Evolutionary conservation across 2,797 vertebrate species (phyloP).

Genomic region (Megaceryle alcyon): DNA sequence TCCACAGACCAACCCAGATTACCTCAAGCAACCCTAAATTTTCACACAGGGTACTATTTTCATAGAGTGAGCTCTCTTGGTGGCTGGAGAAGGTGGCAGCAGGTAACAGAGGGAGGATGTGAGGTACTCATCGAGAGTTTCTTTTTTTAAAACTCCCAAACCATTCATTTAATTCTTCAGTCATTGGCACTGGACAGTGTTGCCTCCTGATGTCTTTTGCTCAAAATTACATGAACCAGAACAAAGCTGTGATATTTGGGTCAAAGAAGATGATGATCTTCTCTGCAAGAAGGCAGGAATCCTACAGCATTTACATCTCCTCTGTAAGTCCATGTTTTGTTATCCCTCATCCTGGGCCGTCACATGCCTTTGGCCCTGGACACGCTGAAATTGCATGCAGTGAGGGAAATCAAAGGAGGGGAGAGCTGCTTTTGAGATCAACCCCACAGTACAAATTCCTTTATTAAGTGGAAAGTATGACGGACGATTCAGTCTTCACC

Average conservation of each 20-base stretch:
- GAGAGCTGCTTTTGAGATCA: not conserved
- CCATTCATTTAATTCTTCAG: not conserved
- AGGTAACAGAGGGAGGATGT: not conserved
- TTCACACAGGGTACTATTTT: not conserved
- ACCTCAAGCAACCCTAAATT: not conserved
- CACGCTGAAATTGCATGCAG: not conserved
- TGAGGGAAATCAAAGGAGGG: not conserved
- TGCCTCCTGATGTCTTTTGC: not conserved
- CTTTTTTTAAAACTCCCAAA: not conserved
- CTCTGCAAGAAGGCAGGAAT: not conserved
- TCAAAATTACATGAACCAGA: rapidly evolving
- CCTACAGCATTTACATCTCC: not conserved
- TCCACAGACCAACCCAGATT: not conserved
- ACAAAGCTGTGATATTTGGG: not conserved
- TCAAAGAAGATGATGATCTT: not conserved
- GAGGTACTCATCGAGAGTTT: not conserved
- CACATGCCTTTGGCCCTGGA: not conserved
- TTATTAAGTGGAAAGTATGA: not conserved
- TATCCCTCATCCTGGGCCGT: not conserved
- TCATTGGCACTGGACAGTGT: not conserved
- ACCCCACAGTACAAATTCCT: not conserved
- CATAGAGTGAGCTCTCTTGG: rapidly evolving
- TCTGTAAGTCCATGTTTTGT: not conserved
- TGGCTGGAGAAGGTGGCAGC: not conserved
- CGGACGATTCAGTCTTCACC: rapidly evolving